Percentiles rank a stretch among this genome's conserved stretches.
phyloP scores from a whole-genome alignment of 2,797 vertebrate species.

The Coccyzus lansbergi region DNA sequence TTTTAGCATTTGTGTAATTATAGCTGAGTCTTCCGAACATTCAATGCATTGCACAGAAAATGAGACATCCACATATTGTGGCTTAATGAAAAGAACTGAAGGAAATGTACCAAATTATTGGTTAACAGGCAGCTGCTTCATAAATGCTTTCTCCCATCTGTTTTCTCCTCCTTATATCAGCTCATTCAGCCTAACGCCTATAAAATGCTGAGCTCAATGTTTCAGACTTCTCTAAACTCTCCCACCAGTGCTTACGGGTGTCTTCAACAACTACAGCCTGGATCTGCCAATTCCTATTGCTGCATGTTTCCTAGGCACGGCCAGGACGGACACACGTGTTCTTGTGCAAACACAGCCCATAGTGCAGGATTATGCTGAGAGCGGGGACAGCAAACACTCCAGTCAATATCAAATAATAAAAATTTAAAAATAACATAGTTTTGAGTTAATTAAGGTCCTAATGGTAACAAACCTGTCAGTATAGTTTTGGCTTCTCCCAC shows the following conservation, averaged over 20 bases:
- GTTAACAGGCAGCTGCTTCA: conserved; percentile 51
- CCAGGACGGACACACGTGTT: neutral
- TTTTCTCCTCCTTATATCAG: neutral
- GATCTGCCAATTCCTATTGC: neutral
- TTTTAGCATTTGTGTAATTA: conserved; percentile 51
- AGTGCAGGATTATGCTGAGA: accelerated
- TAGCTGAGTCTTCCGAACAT: conserved; percentile 30
- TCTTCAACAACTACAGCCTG: neutral
- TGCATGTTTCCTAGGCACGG: accelerated
- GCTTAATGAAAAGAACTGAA: conserved; percentile 61
- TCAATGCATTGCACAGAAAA: conserved; percentile 41
- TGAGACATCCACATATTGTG: conserved; percentile 54
- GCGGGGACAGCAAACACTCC: neutral
- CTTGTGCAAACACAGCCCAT: neutral
- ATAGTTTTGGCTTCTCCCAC: neutral
- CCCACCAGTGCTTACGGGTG: neutral
- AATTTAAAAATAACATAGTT: neutral
- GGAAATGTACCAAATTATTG: conserved; percentile 47
- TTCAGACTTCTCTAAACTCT: neutral
- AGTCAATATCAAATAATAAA: neutral
- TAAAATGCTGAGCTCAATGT: conserved; percentile 6
- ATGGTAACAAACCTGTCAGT: neutral
- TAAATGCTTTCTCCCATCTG: conserved; percentile 55
- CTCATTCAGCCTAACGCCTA: neutral
- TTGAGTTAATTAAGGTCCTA: neutral